Base-by-base conservation (phyloP, 2,113 vertebrate genomes). In the Taxidea taxus region DNA sequence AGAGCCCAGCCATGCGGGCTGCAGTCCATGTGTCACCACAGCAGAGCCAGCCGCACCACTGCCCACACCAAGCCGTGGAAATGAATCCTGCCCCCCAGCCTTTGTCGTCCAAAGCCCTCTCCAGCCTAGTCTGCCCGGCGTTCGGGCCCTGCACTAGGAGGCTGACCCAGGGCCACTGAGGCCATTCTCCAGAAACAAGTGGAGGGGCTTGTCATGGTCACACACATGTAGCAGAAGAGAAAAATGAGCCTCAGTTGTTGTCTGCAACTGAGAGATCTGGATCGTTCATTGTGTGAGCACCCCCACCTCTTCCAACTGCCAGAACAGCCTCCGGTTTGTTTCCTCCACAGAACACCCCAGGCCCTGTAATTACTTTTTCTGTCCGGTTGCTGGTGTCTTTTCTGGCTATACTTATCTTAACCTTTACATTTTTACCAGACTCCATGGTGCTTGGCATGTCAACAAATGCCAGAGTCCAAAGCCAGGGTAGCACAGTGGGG, bases 391-490 rank as follows among this genome's bases (percentile, higher is more conserved):
- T 23, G 49, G 13, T 39, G 47, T 74, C 44, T 49, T 91, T 49
- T 56, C 37, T 87, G 90, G 80, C 47, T 78, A 3, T 5, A 27
- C 64, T 56, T 29, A 23, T 70, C 42, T 64, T 81, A 94, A 74
- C 27, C 80, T 84, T 62, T 31, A 60, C 14, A 12, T 54, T 49
- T 66, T 18, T 58, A 34, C 75, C 66, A 25, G 88, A 81, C 81
- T 85, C 47, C n/a, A 75, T 1, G n/a, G 44, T n/a, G 77, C 72
- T 25, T 75, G 72, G 81, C 87, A 91, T 31, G 2, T 39, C 37
- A 95, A 56, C 87, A 80, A 88, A 81, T 16, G 34, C 37, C 25
- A 85, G n/a, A 25, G 13, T 58, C 64, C 27, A 77, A 83, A 86
- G 83, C 83, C 42, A 49, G 68, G n/a, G 75, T 47, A 6, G 51